Conservation (phyloP, 2,113 vertebrate species). For the Cinclus cinclus region DNA sequence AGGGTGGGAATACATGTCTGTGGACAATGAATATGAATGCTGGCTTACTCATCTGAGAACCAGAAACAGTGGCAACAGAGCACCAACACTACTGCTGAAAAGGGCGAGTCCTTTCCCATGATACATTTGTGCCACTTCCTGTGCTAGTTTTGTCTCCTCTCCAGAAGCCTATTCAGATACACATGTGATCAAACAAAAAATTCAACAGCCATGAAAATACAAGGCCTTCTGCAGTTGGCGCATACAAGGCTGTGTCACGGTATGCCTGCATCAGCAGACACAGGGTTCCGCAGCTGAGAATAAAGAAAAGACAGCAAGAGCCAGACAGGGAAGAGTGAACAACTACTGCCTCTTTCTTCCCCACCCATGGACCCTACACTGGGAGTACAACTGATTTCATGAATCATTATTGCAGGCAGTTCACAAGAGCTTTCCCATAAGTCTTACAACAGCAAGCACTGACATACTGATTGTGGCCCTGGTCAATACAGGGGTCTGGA, state of each 20-base stretch:
- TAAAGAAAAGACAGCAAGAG: not conserved
- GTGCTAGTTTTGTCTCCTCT: not conserved
- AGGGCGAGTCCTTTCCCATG: not conserved
- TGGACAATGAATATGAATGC: not conserved
- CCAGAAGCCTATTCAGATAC: not conserved
- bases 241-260: too few relatives aligned
- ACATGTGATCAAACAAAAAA: not conserved
- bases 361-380: too few relatives aligned
- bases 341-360: not conserved
- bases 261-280: not conserved
- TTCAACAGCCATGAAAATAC: not conserved
- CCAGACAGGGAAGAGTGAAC: not conserved
- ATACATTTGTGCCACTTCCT: not conserved
- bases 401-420: not conserved
- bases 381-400: not conserved
- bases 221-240: not conserved
- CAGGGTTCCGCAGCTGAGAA: not conserved
- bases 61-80: not conserved
- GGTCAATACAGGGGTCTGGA: not conserved
- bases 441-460: not conserved
- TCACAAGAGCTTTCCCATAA: not conserved
- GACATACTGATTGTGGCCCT: not conserved
- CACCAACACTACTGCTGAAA: not conserved
- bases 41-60: not conserved
- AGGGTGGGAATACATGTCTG: not conserved